Base-by-base conservation (phyloP, 2,113 vertebrate species). In the Xiphorhynchus elegans region DNA sequence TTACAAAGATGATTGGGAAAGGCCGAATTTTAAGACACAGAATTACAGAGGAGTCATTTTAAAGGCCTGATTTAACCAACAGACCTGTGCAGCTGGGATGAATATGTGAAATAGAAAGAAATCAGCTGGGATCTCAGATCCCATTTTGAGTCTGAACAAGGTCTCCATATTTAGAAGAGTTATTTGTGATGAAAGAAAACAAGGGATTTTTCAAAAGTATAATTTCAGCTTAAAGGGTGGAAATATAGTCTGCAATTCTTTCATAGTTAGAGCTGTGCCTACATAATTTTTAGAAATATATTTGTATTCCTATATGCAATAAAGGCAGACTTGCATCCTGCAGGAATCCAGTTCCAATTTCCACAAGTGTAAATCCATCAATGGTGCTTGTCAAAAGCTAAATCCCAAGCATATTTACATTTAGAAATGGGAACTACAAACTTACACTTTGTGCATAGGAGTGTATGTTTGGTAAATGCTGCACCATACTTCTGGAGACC, bases 391-490 rank as follows among this genome's bases (percentile, higher is more conserved):
- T 53, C 37, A 83, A 76, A 93, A 94, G 23, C 44, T 76, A 91
- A 91, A 64, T 82, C 62, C 49, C 37, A 76, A 60, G 17, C 16
- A 24, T 37, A 7, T 64, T 82, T 83, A 28, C 17, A 23, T 14
- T 75, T 72, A 37, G 37, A 88, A 75, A 84, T 18, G 7, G 35
- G 37, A 90, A 52, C 11, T 59, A 59, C 37, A 76, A 33, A 55
- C 35, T 40, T 64, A 29, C 2, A 46, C 13, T 35, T 56, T 17
- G 20, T 63, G 21, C 49, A 40, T 12, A 26, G 39, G 67, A 26
- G n/a, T 55, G 79, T 62, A 74, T 72, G 49, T 75, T 83, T 96
- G 72, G 81, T 93, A 95, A 95, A 96, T 70, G 46, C 67, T 40
- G 73, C 35, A 84, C 46, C 24, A 33, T 58, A 46, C 62, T 90